Conservation (phyloP, 2,113 vertebrate species). For the Piprites chloris region DNA sequence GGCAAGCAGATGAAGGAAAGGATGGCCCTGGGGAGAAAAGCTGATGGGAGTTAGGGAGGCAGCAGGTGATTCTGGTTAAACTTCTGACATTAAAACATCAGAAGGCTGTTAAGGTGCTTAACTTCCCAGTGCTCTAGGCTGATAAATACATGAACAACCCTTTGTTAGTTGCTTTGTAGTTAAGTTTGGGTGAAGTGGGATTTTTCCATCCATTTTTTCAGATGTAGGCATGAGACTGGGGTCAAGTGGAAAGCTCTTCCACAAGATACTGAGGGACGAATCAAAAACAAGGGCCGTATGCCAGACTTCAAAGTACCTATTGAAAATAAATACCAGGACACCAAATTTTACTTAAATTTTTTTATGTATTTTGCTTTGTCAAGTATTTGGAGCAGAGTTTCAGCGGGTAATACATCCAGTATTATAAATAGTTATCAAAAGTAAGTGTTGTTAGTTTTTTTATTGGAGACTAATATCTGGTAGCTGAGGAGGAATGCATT, state of each 20-base stretch:
- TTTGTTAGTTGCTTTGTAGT: not conserved
- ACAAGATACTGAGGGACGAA: not conserved
- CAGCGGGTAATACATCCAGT: not conserved
- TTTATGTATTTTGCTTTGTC: not conserved
- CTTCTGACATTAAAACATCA: not conserved
- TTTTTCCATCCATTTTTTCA: not conserved
- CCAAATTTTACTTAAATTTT: not conserved
- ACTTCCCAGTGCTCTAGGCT: not conserved
- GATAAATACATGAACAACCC: not conserved
- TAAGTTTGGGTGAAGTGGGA: not conserved
- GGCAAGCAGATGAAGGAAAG: not conserved
- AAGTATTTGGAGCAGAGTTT: not conserved
- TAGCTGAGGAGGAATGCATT: not conserved
- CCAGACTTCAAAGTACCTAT: not conserved
- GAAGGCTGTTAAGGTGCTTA: not conserved
- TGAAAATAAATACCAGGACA: not conserved
- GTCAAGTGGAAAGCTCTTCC: not conserved
- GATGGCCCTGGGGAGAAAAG: not conserved
- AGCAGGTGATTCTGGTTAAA: slow-evolving; percentile 5
- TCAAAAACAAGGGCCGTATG: not conserved
- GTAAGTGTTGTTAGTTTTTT: not conserved
- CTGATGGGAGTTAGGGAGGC: not conserved
- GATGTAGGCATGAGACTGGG: not conserved
- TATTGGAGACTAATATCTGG: not conserved
- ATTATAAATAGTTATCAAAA: not conserved